These are phyloP conservation scores for Siniperca knerii DNA, from an alignment of 2,113 vertebrate species.

Conservation along the genomic window DNA sequence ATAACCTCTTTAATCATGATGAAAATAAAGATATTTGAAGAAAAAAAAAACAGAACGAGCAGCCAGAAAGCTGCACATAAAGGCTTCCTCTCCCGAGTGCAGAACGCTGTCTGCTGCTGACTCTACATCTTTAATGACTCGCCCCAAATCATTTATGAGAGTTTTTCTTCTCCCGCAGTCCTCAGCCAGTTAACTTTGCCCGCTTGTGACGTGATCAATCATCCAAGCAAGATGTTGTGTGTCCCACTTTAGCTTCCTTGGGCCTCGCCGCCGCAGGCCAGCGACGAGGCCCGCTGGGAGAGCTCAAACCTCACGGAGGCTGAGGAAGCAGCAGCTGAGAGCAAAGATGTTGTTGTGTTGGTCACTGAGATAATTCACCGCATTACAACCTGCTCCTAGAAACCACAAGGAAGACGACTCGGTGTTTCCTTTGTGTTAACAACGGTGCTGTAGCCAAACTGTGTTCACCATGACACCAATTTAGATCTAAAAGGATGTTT, in stretches of 20 bases:
- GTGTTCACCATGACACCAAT: too few relatives aligned
- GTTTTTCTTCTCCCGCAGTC: constrained; percentile 70
- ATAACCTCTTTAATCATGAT: too few relatives aligned
- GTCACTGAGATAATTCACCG: constrained; percentile 44
- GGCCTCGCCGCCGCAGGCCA: neutral
- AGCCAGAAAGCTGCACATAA: neutral
- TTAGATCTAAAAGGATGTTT: neutral
- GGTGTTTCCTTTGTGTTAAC: neutral
- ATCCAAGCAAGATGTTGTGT: constrained; percentile 71
- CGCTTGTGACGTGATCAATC: constrained; percentile 77
- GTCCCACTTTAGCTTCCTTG: constrained; percentile 56
- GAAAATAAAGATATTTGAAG: neutral
- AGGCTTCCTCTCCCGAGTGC: constrained; percentile 31
- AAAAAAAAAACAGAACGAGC: neutral
- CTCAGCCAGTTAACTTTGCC: constrained; percentile 58
- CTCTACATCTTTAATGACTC: constrained; percentile 67
- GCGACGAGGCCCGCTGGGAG: constrained; percentile 3
- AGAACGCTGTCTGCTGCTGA: constrained; percentile 43
- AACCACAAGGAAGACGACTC: neutral
- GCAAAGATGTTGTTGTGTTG: neutral
- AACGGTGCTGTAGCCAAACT: neutral
- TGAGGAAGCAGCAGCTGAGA: neutral
- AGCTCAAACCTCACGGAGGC: neutral
- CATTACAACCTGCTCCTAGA: neutral
- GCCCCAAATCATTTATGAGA: constrained; percentile 73